Conservation (phyloP, 2,888 invertebrate genomes). For the Drosophila koepferae region DNA sequence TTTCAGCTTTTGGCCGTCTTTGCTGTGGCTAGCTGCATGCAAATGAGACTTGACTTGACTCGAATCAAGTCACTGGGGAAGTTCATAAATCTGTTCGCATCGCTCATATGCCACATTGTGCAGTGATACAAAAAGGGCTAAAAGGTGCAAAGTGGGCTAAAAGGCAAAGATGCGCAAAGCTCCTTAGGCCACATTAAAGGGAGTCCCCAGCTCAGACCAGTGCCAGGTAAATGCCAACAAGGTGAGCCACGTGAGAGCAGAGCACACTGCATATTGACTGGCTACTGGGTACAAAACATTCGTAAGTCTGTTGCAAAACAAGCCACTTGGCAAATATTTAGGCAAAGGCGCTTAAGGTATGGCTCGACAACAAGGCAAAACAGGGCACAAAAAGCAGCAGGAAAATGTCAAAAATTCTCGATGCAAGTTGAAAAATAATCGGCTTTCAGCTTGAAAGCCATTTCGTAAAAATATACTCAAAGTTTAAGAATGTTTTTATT, state of each 20-base stretch:
- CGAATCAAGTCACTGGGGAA: conserved; percentile 32
- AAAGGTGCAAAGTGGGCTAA: conserved; percentile 1
- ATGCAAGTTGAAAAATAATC: conserved; percentile 22
- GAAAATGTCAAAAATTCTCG: not conserved
- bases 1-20: conserved; percentile 34
- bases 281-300: not conserved
- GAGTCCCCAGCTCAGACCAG: not conserved
- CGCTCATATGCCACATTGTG: conserved; percentile 47
- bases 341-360: conserved; percentile 26
- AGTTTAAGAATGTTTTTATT: not conserved
- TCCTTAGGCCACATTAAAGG: conserved; percentile 40
- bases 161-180: conserved; percentile 37
- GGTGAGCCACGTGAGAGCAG: not conserved
- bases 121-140: conserved; percentile 8
- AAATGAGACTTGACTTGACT: conserved; percentile 38
- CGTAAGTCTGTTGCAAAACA: conserved; percentile 60
- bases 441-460: conserved; percentile 16
- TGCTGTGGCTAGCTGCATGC: conserved; percentile 58
- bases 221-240: not conserved
- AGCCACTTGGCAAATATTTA: conserved; percentile 67
- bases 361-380: conserved; percentile 7
- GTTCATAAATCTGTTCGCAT: conserved; percentile 68
- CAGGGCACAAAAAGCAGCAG: not conserved
- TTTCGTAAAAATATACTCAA: not conserved
- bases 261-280: conserved; percentile 3